Percentiles rank a stretch among this genome's conserved stretches.
phyloP scores from a whole-genome alignment of 2,888 invertebrate species.

The Cephalotes varians region DNA sequence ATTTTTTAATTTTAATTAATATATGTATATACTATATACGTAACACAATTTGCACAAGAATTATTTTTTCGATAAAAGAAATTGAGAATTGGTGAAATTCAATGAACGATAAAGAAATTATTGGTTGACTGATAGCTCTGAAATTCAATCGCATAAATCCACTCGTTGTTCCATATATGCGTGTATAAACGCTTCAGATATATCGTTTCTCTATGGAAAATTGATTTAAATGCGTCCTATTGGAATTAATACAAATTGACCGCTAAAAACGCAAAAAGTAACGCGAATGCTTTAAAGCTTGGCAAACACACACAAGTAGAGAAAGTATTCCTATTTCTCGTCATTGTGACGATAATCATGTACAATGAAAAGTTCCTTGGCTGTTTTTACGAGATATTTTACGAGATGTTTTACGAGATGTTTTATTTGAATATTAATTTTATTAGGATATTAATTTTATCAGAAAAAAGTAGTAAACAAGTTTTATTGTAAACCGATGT shows the following conservation, averaged over 20 bases:
- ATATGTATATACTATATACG: neutral
- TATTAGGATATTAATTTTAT: no score
- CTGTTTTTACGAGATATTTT: neutral
- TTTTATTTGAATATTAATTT: neutral
- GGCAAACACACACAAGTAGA: neutral
- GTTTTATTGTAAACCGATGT: neutral
- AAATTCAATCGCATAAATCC: conserved; percentile 46
- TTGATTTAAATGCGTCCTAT: conserved; percentile 48
- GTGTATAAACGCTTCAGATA: conserved; percentile 28
- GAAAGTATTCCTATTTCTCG: neutral
- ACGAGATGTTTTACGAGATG: neutral
- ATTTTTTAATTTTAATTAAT: neutral
- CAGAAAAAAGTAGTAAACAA: neutral
- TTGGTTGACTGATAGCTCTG: conserved; percentile 30
- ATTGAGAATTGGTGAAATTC: neutral
- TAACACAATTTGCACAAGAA: conserved; percentile 4
- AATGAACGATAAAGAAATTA: conserved; percentile 26
- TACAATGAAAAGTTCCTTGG: neutral
- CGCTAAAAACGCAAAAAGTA: conserved; percentile 40
- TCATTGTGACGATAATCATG: neutral
- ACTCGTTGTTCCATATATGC: neutral
- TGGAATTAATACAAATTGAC: conserved; percentile 54
- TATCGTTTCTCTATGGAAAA: conserved; percentile 30
- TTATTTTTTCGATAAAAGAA: conserved; percentile 8
- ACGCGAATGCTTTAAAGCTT: neutral